Conservation (phyloP, 2,797 vertebrate genomes). For the Aplochiton taeniatus region DNA sequence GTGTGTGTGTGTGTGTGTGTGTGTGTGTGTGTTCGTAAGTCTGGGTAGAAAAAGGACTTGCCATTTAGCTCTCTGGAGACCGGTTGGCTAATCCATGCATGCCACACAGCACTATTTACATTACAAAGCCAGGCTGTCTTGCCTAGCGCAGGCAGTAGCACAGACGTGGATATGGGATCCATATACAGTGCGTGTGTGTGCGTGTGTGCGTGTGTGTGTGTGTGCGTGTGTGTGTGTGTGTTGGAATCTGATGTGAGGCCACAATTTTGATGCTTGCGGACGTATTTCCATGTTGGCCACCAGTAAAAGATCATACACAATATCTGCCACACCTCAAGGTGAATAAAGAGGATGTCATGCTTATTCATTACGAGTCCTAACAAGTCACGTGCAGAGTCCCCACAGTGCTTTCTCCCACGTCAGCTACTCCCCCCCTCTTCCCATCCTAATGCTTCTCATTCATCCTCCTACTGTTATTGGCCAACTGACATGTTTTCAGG, state of each 20-base stretch:
- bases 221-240: neutral
- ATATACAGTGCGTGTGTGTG: conserved; percentile 8
- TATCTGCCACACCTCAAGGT: too few species aligned
- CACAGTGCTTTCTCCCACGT: neutral
- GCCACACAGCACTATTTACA: conserved; percentile 32
- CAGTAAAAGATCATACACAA: too few species aligned
- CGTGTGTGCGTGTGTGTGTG: neutral
- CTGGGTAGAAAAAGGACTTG: neutral
- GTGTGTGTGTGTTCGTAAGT: neutral
- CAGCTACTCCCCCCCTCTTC: neutral
- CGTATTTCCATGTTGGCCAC: too few species aligned
- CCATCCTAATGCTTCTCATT: neutral
- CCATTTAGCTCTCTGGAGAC: conserved; percentile 15
- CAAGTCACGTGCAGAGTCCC: neutral
- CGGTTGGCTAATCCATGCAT: conserved; percentile 25
- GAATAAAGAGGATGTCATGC: too few species aligned
- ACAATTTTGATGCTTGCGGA: too few species aligned
- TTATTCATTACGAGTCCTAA: too few species aligned
- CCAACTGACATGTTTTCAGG: neutral
- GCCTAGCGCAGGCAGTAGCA: conserved; percentile 1
- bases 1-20: neutral
- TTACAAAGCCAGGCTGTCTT: conserved; percentile 29
- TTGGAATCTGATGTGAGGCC: neutral
- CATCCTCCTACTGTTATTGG: neutral
- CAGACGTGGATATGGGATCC: conserved; percentile 18